These are phyloP conservation scores for Microcaecilia unicolor DNA, from an alignment of 2,797 vertebrate species.

Conservation along the genomic window DNA sequence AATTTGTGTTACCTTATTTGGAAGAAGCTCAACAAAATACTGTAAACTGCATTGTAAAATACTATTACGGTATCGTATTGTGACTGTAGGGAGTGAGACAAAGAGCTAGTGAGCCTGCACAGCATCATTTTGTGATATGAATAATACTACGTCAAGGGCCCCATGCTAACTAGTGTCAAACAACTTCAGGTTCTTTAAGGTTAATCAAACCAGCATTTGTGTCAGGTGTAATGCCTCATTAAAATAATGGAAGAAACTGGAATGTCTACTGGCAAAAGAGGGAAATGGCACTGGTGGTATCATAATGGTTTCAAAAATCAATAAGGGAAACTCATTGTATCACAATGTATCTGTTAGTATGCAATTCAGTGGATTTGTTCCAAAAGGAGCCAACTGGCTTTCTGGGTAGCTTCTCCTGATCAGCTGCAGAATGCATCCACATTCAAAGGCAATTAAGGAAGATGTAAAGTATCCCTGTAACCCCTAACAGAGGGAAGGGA, in stretches of 20 bases:
- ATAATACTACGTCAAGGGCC: conserved; percentile 55
- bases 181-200: conserved; percentile 62
- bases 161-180: conserved; percentile 50
- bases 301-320: conserved; percentile 70
- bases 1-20: conserved; percentile 37
- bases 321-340: conserved; percentile 62
- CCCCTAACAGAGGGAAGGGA: neutral
- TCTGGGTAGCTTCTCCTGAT: conserved; percentile 11
- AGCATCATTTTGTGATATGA: conserved; percentile 51
- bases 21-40: conserved; percentile 39
- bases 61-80: too few species aligned
- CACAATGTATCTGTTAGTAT: conserved; percentile 47
- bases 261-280: conserved; percentile 51
- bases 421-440: conserved; percentile 2
- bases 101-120: conserved; percentile 47
- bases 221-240: conserved; percentile 69
- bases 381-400: conserved; percentile 51
- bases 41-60: conserved; percentile 26
- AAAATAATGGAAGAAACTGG: conserved; percentile 55
- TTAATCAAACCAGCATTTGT: conserved; percentile 68
- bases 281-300: conserved; percentile 48
- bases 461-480: neutral
- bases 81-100: conserved; percentile 30
- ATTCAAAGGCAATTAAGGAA: conserved; percentile 4
- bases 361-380: conserved; percentile 47